Percentiles rank a stretch among this genome's conserved stretches.
Evolutionary conservation across 2,888 invertebrate species (phyloP).

Genomic region (Yponomeuta malinellus): DNA sequence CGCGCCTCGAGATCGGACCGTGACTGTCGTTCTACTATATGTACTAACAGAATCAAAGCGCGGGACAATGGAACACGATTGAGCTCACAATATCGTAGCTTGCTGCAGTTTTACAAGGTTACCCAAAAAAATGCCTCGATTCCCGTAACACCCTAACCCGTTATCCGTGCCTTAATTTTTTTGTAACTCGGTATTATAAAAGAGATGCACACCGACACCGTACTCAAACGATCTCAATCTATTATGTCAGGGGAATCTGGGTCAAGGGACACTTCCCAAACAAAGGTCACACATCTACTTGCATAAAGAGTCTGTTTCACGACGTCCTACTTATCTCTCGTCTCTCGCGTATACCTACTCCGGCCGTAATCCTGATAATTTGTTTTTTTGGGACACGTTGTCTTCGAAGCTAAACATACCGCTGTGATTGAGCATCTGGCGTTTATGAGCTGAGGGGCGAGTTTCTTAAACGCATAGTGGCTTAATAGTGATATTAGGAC

Average conservation of each 20-base stretch:
- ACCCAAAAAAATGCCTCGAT: too few species aligned
- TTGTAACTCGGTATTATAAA: background rate
- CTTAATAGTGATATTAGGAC: too few species aligned
- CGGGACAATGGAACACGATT: too few species aligned
- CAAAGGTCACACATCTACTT: background rate
- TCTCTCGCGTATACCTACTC: background rate
- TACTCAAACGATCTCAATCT: background rate
- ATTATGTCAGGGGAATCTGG: background rate
- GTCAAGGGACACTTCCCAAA: background rate
- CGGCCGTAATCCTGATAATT: background rate
- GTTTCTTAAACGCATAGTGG: too few species aligned
- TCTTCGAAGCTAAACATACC: slow-evolving; percentile 1
- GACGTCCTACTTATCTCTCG: slow-evolving; percentile 1
- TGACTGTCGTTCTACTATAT: too few species aligned
- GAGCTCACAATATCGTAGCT: too few species aligned
- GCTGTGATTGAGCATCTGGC: slow-evolving; percentile 5
- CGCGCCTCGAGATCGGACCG: too few species aligned
- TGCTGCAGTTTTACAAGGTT: too few species aligned
- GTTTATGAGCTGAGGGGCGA: background rate
- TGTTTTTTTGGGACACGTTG: slow-evolving; percentile 5
- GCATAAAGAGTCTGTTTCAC: background rate
- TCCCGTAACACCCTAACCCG: too few species aligned
- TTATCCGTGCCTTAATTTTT: too few species aligned
- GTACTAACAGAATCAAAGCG: too few species aligned
- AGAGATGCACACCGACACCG: background rate